Percentiles rank a stretch among this genome's conserved stretches.
phyloP scores from a whole-genome alignment of 2,797 vertebrate genomes.

The Xerus rutilus region DNA sequence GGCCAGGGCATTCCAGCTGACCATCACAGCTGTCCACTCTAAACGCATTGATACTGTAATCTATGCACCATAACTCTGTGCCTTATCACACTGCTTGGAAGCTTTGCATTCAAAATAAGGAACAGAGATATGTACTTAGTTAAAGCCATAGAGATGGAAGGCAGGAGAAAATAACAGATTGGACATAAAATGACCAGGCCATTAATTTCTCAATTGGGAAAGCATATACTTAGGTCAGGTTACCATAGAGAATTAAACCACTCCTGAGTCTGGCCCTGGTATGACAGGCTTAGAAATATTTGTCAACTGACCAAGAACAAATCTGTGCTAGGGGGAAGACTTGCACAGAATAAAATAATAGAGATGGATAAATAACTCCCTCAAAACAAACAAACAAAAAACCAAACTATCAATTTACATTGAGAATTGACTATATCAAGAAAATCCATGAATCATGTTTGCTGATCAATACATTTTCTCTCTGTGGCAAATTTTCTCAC shows the following conservation, averaged over 20 bases:
- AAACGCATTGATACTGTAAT: neutral
- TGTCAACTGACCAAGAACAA: conserved; percentile 29
- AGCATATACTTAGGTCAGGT: neutral
- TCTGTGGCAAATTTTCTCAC: neutral
- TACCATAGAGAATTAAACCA: conserved; percentile 62
- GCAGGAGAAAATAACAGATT: conserved; percentile 46
- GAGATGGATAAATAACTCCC: conserved; percentile 56
- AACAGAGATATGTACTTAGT: conserved; percentile 12
- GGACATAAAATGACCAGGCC: neutral
- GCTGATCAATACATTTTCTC: conserved; percentile 3
- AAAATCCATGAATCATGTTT: conserved; percentile 34
- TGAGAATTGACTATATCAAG: neutral
- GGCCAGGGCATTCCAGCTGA: neutral
- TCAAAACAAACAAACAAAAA: conserved; percentile 6
- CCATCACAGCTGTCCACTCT: neutral
- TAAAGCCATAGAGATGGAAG: conserved; percentile 13
- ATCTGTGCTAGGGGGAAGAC: neutral
- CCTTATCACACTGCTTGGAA: neutral
- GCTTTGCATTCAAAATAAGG: neutral
- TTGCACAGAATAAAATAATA: conserved; percentile 40
- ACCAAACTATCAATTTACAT: conserved; percentile 40
- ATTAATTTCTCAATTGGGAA: conserved; percentile 21
- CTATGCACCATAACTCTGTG: neutral
- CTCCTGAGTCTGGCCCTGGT: neutral
- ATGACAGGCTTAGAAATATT: conserved; percentile 54